Base-by-base conservation (phyloP, 1,140 invertebrate genomes). In the Aphaenogaster ashmeadi region DNA sequence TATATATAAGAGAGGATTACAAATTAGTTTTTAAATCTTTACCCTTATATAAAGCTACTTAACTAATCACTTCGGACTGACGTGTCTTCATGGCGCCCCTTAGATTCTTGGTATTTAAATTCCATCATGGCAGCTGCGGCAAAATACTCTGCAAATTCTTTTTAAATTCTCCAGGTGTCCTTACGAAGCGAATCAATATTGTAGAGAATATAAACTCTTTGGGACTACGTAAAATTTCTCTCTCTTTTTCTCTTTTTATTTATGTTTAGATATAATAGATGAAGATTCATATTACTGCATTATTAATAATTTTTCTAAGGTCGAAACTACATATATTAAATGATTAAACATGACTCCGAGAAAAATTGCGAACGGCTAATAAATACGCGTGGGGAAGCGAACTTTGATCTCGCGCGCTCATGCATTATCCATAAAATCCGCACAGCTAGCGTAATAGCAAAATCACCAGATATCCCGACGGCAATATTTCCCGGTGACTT, bases 391-490 rank as follows among this genome's bases (percentile, higher is more conserved):
- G 41, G 56, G 50, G 18, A 44, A 33, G 50, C 50, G 38, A 81
- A 72, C 50, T 72, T 44, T 81, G 66, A 81, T 52, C 21, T 72
- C 11, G 27, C 47, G 67, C n/a, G 60, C 72, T 90, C 71, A 78
- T 89, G 86, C 86, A 92, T 92, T 90, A 79, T 89, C 84, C 71
- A 60, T 90, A 78, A 90, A 90, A 87, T 89, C 69, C 78, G 52
- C 56, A 15, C 21, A 36, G 38, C 64, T 66, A 56, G 38, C 52
- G 54, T 47, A 41, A 88, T 81, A n/a, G 58, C 50, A 50, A 58
- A 80, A 90, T 89, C 84, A 56, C 15, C 78, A 78, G 72, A 90
- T 79, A 89, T 87, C 85, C 75, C 88, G 71, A 84, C 69, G 85
- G 41, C 87, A 90, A 90, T 83, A 89, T 90, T 89, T 89, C 77